These are phyloP conservation scores for Malurus melanocephalus DNA, from an alignment of 2,113 vertebrate genomes.

Conservation along the genomic window DNA sequence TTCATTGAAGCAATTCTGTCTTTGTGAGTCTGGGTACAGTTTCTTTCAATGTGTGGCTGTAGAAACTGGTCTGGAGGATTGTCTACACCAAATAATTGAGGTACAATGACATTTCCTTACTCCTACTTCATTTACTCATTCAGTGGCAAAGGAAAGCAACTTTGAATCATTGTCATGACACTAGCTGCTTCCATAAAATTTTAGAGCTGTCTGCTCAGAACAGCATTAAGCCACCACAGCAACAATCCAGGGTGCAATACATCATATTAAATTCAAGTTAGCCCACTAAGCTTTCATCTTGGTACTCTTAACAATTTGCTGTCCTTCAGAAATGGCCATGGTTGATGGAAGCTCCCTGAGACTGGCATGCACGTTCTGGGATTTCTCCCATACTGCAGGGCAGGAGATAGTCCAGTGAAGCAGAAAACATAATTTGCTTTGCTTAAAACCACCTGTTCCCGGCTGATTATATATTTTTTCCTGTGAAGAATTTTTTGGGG, in stretches of 20 bases:
- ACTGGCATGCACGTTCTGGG: not conserved
- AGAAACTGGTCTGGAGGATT: not conserved
- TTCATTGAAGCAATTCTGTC: not conserved
- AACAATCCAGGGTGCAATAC: not conserved
- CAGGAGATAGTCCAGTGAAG: conserved; percentile 8
- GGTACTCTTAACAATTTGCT: not conserved
- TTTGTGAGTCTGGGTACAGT: not conserved
- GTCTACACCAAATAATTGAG: not conserved
- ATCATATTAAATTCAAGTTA: not conserved
- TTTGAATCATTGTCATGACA: not conserved
- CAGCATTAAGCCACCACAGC: not conserved
- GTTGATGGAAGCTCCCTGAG: not conserved
- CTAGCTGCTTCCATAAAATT: not conserved
- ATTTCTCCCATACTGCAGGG: conserved; percentile 15
- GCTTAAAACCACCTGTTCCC: conserved; percentile 19
- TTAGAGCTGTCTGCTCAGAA: not conserved
- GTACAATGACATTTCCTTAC: not conserved
- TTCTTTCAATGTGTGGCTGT: not conserved
- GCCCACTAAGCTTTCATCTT: not conserved
- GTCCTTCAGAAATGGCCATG: not conserved
- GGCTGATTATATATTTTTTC: not conserved
- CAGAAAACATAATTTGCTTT: conserved; percentile 48
- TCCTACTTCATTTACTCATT: not conserved
- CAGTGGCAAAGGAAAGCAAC: not conserved
- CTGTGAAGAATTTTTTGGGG: not conserved